Evolutionary conservation across 2,113 vertebrate genomes (phyloP).

Genomic region (Pterocles burchelli): DNA sequence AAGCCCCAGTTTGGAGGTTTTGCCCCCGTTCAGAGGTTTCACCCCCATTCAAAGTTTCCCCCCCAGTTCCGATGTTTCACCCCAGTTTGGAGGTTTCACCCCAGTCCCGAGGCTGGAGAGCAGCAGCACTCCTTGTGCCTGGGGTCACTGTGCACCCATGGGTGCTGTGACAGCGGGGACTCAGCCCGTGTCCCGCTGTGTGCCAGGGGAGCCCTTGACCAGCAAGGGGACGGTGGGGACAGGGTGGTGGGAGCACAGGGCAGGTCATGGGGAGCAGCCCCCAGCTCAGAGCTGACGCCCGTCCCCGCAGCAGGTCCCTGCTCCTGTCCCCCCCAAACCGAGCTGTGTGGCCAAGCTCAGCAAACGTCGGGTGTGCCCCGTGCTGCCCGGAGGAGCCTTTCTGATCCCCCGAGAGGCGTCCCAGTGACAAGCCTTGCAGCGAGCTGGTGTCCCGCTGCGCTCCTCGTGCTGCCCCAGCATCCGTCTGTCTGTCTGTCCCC

Average conservation of each 20-base stretch:
- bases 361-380: rapidly evolving
- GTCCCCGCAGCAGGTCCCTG: not conserved
- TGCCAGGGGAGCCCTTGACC: not conserved
- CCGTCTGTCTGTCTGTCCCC: not conserved
- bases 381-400: not conserved
- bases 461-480: not conserved
- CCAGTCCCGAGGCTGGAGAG: not conserved
- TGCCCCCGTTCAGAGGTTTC: not conserved
- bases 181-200: rapidly evolving
- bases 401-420: not conserved
- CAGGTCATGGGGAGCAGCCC: not conserved
- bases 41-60: too few species aligned
- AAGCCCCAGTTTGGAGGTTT: not conserved
- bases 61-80: not conserved
- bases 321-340: not conserved
- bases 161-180: not conserved
- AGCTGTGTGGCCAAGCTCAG: rapidly evolving
- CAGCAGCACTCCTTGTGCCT: not conserved
- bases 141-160: rapidly evolving
- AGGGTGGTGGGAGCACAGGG: not conserved
- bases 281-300: not conserved
- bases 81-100: not conserved
- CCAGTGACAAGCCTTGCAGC: constrained; percentile 47
- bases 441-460: not conserved
- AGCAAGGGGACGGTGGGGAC: too few species aligned